Evolutionary conservation across 2,797 vertebrate genomes (phyloP).

Genomic region (Phalloptychus januarius): DNA sequence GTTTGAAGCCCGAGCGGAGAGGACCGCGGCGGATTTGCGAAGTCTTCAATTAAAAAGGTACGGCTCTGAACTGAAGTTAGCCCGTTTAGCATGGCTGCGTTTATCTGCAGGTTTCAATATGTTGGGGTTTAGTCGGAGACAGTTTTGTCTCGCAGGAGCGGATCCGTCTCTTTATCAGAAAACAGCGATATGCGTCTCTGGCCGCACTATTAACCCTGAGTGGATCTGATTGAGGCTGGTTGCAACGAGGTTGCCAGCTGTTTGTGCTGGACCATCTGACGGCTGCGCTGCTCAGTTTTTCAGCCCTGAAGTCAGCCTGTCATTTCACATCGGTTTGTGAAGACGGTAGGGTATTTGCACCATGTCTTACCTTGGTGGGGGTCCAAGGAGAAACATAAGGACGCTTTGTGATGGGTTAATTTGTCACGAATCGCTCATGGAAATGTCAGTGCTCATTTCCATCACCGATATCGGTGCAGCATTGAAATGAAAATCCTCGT

Average conservation of each 20-base stretch:
- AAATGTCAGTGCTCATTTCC: constrained; percentile 52
- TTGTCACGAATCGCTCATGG: constrained; percentile 56
- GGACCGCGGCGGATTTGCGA: constrained; percentile 61
- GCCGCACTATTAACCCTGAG: constrained; percentile 45
- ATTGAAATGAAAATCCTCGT: constrained; percentile 19
- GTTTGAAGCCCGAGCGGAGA: constrained; percentile 58
- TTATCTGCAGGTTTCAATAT: constrained; percentile 8
- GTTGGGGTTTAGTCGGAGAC: constrained; percentile 31
- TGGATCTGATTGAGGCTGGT: constrained; percentile 42
- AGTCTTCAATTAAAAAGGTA: constrained; percentile 76
- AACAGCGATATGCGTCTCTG: background rate
- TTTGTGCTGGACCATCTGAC: constrained; percentile 62
- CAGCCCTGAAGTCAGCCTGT: constrained; percentile 54
- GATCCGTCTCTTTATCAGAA: constrained; percentile 10
- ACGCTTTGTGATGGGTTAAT: constrained; percentile 46
- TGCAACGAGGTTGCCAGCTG: constrained; percentile 62
- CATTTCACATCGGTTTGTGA: constrained; percentile 35
- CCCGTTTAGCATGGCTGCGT: constrained; percentile 72
- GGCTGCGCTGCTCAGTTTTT: constrained; percentile 56
- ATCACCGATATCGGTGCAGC: constrained; percentile 51
- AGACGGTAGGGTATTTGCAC: constrained; percentile 5
- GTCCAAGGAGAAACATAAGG: constrained; percentile 67
- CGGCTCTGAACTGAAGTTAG: constrained; percentile 61
- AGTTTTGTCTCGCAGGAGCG: constrained; percentile 42
- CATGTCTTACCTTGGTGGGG: constrained; percentile 51